Base-by-base conservation (phyloP, 2,797 vertebrate species). In the Crenichthys baileyi region DNA sequence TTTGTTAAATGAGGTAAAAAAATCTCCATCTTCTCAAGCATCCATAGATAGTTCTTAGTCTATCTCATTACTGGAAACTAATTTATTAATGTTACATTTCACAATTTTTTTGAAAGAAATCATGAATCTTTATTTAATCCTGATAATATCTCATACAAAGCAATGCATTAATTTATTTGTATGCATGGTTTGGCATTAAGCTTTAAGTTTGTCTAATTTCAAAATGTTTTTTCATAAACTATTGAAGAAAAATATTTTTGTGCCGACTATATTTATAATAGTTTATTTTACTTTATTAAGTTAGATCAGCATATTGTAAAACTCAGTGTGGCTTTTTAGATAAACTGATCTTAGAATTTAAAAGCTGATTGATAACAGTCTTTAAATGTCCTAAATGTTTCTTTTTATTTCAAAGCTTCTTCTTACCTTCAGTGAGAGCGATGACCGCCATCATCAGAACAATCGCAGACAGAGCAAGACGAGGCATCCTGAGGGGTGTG, bases 341-440 rank as follows among this genome's bases (percentile, higher is more conserved):
- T 31, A 31, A 16, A 53, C 16, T 53, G 4, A 53, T 26, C 26
- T 26, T 12, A 56, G 24, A 56, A 56, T n/a, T 56, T 56, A 56
- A 56, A 56, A n/a, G 6, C 20, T 24, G 24, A 1, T n/a, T 9
- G 2, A n/a, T n/a, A 24, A 55, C 51, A 53, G 20, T 22, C 5
- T 22, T 0, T 24, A 55, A 55, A 24, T 24, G 20, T 1, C 2
- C 6, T 20, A 55, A 55, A 24, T 24, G 6, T 22, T 55, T 55
- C 7, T 55, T 70, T 44, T 24, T n/a, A 73, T 61, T 15, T 7
- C 1, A 31, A 55, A 20, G 29, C 13, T 0, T 7, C 20, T 20
- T 36, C 80, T 89, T 90, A 95, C 95, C 95, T 90, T 95, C 90
- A 79, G 85, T 92, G 70, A 96, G 31, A 5, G 83, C 11, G 53